phyloP scores from a whole-genome alignment of 2,797 vertebrate genomes.

The Myotis planiceps region DNA sequence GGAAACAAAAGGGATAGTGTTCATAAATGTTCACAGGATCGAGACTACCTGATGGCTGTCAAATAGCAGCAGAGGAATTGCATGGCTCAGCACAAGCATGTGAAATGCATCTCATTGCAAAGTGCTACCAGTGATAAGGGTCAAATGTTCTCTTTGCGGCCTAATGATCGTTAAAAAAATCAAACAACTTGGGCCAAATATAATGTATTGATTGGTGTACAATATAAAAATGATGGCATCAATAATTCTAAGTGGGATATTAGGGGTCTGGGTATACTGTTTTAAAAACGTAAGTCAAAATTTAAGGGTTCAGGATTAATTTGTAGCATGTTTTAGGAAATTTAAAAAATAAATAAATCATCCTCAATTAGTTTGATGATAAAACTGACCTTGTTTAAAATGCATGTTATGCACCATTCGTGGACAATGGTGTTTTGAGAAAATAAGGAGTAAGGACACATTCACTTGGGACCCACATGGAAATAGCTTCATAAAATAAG shows the following conservation, averaged over 20 bases:
- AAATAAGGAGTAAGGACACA: background rate
- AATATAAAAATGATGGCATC: background rate
- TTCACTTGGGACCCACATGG: background rate
- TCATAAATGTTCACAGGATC: background rate
- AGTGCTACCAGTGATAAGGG: background rate
- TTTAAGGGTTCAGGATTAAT: background rate
- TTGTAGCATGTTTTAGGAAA: background rate
- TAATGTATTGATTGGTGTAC: background rate
- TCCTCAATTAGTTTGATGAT: background rate
- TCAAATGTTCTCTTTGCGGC: background rate
- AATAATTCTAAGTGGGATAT: background rate
- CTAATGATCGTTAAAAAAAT: background rate
- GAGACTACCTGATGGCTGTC: background rate
- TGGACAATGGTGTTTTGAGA: background rate
- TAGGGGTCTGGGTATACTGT: background rate
- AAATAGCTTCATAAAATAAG: background rate
- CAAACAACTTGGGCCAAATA: background rate
- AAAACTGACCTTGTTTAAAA: background rate
- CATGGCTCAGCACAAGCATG: background rate
- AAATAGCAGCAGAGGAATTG: background rate
- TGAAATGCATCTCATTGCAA: background rate
- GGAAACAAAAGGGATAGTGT: background rate
- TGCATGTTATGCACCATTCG: background rate
- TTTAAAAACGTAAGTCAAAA: background rate
- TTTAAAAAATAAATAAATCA: background rate